phyloP scores from a whole-genome alignment of 2,888 invertebrate genomes.

The Eupithecia exiguata region DNA sequence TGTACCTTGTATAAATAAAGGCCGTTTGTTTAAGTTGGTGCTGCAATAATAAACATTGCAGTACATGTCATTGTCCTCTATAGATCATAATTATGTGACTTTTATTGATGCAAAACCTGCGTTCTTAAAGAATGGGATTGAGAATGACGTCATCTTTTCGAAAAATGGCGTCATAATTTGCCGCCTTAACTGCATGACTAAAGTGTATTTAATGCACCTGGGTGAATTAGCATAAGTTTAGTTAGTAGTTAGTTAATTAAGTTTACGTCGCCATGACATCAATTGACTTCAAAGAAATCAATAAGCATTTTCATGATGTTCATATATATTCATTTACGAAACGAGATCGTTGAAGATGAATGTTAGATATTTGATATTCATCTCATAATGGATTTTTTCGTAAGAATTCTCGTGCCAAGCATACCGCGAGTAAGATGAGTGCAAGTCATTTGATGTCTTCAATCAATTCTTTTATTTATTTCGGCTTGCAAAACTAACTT shows the following conservation, averaged over 20 bases:
- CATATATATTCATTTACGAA: not conserved
- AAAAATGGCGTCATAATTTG: no score
- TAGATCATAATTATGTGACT: no score
- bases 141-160: no score
- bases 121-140: no score
- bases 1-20: not conserved
- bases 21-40: not conserved
- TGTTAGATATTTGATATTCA: conserved; percentile 22
- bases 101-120: no score
- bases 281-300: not conserved
- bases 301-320: not conserved
- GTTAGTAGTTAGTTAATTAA: no score
- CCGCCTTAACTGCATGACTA: no score
- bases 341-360: not conserved
- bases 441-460: conserved; percentile 18
- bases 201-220: no score
- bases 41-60: not conserved
- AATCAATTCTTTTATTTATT: no score
- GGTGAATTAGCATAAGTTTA: no score
- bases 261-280: no score
- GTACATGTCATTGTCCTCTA: not conserved
- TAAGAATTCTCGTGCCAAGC: conserved; percentile 6
- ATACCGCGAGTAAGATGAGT: not conserved
- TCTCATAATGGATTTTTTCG: conserved; percentile 16
- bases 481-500: not conserved